Evolutionary conservation across 2,888 invertebrate species (phyloP).

Genomic region (Oscheius sp.): DNA sequence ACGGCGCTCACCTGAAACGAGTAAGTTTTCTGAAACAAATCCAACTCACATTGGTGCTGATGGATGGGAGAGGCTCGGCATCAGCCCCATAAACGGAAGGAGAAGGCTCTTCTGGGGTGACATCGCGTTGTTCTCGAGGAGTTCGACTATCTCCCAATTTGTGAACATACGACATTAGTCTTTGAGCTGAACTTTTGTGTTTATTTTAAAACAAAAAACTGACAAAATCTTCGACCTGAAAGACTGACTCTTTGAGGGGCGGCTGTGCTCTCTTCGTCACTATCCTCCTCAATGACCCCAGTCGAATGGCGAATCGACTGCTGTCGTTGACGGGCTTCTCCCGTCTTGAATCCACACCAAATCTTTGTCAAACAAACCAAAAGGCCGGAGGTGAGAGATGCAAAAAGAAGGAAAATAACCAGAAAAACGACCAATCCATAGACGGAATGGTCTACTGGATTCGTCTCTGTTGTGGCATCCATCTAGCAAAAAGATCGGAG

Average conservation of each 20-base stretch:
- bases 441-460: conserved; percentile 25
- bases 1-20: conserved; percentile 12
- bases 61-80: conserved; percentile 4
- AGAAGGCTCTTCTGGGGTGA: conserved; percentile 13
- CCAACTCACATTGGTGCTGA: conserved; percentile 20
- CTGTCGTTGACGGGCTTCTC: conserved; percentile 5
- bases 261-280: conserved; percentile 45
- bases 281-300: conserved; percentile 36
- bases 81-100: conserved; percentile 25
- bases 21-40: background rate
- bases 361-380: conserved; percentile 58
- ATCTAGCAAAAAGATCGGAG: conserved; percentile 12
- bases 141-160: conserved; percentile 31
- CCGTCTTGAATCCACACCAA: conserved; percentile 50
- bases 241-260: background rate
- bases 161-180: conserved; percentile 49
- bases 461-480: conserved; percentile 24
- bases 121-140: conserved; percentile 19
- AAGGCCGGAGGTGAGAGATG: conserved; percentile 56
- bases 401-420: conserved; percentile 57
- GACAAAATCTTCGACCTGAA: conserved; percentile 44
- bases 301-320: conserved; percentile 25
- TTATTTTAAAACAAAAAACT: conserved; percentile 18
- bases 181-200: conserved; percentile 36
- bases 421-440: conserved; percentile 52